Percentiles rank a stretch among this genome's conserved stretches.
Conservation (phyloP, 2,888 invertebrate genomes). For the Tenthredo scrophulariae region DNA sequence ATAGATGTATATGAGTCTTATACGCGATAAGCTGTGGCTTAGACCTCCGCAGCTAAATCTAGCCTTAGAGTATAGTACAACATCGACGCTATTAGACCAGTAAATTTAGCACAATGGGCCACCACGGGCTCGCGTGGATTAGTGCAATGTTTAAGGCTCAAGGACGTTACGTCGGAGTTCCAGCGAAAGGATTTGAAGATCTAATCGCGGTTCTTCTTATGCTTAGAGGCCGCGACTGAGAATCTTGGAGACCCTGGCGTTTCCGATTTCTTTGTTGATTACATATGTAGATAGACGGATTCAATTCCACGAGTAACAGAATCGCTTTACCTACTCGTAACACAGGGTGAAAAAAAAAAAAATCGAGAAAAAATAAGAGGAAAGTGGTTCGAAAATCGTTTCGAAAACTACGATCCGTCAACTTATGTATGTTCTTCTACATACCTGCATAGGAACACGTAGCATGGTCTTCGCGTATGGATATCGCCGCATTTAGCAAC, state of each 20-base stretch:
- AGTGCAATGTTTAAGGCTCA: constrained; percentile 19
- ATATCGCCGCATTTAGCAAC: neutral
- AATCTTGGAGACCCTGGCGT: neutral
- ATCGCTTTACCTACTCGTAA: neutral
- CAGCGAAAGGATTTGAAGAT: constrained; percentile 39
- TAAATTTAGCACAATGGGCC: constrained; percentile 45
- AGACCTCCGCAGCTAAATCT: constrained; percentile 27
- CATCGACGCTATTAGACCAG: constrained; percentile 40
- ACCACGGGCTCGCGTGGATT: constrained; percentile 13
- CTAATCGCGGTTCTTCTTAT: neutral
- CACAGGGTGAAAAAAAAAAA: neutral
- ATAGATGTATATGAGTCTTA: constrained; percentile 9
- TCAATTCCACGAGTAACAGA: neutral
- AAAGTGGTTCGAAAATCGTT: neutral
- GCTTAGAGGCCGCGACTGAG: neutral
- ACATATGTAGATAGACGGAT: neutral
- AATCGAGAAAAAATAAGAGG: neutral
- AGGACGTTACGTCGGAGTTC: constrained; percentile 29
- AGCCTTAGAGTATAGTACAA: constrained; percentile 26
- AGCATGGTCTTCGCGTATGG: neutral
- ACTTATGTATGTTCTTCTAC: neutral
- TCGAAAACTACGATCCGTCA: neutral
- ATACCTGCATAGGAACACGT: neutral
- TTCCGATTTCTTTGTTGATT: neutral
- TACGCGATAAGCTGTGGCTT: constrained; percentile 23